Evolutionary conservation across 2,113 vertebrate genomes (phyloP).

Genomic region (Promerops cafer): DNA sequence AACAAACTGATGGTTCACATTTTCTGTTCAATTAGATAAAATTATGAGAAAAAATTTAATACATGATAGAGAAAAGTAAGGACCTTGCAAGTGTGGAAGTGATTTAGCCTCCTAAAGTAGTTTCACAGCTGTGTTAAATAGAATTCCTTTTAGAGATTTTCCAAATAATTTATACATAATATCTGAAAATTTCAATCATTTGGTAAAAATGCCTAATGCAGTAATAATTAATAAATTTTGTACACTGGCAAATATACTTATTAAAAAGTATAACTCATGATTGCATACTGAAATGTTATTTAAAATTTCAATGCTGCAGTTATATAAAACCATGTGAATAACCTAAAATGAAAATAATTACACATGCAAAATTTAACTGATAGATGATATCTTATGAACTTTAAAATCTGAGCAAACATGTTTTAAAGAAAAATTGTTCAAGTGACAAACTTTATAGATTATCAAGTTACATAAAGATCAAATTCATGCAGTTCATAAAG

Average conservation of each 20-base stretch:
- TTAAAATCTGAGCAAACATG: not conserved
- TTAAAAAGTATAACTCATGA: not conserved
- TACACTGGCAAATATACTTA: not conserved
- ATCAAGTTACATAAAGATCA: not conserved
- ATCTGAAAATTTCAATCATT: slow-evolving; percentile 45
- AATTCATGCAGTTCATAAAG: not conserved
- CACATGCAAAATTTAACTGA: not conserved
- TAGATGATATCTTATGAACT: not conserved
- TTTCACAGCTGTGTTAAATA: slow-evolving; percentile 52
- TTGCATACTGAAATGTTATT: not conserved
- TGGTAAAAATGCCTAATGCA: slow-evolving; percentile 45
- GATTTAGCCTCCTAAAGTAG: slow-evolving; percentile 53
- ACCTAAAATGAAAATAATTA: slow-evolving; percentile 15
- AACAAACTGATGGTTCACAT: slow-evolving; percentile 19
- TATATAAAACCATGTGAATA: slow-evolving; percentile 23
- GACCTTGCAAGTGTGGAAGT: slow-evolving; percentile 28
- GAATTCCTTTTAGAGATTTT: slow-evolving; percentile 57
- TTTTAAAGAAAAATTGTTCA: slow-evolving; percentile 35
- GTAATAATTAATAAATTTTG: slow-evolving; percentile 28
- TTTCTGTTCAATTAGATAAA: slow-evolving; percentile 20
- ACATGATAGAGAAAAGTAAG: slow-evolving; percentile 45
- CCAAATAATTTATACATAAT: slow-evolving; percentile 40
- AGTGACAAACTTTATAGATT: not conserved
- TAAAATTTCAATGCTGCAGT: slow-evolving; percentile 11
- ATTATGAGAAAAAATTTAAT: slow-evolving; percentile 59